These are phyloP conservation scores for Picathartes gymnocephalus DNA, from an alignment of 2,113 vertebrate species.

Conservation along the genomic window DNA sequence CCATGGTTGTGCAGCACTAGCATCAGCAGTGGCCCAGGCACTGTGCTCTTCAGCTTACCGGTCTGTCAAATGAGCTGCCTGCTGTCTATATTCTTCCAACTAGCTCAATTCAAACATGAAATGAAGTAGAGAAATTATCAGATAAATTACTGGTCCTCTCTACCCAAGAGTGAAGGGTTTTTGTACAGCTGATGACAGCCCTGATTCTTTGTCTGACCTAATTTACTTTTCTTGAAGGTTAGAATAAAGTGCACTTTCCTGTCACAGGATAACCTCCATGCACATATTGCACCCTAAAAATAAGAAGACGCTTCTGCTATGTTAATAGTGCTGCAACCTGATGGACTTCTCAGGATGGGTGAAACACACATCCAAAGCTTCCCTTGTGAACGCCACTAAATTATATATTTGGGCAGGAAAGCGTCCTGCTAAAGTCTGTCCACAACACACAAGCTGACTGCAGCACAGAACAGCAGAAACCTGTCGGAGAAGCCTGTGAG, in stretches of 20 bases:
- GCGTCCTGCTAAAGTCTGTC: neutral
- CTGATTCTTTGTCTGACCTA: conserved; percentile 77
- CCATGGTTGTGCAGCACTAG: neutral
- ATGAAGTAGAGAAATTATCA: conserved; percentile 71
- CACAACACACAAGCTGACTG: neutral
- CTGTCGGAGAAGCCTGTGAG: neutral
- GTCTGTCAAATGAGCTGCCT: neutral
- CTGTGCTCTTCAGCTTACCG: neutral
- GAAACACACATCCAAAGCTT: neutral
- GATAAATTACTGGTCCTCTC: conserved; percentile 66
- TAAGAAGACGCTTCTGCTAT: neutral
- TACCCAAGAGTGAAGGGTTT: conserved; percentile 54
- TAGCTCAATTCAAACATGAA: conserved; percentile 47
- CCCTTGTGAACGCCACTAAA: rapidly evolving
- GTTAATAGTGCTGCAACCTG: neutral
- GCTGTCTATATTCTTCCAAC: neutral
- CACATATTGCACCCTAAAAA: neutral
- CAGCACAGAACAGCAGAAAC: neutral
- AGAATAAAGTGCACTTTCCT: conserved; percentile 57
- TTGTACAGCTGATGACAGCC: conserved; percentile 67
- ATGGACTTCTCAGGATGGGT: neutral
- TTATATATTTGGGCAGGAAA: neutral
- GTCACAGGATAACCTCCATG: conserved; percentile 8
- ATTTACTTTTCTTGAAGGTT: conserved; percentile 79
- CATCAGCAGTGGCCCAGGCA: neutral